Percentiles rank a stretch among this genome's conserved stretches.
Evolutionary conservation across 1,140 invertebrate genomes (phyloP).

Genomic region (Maniola jurtina): DNA sequence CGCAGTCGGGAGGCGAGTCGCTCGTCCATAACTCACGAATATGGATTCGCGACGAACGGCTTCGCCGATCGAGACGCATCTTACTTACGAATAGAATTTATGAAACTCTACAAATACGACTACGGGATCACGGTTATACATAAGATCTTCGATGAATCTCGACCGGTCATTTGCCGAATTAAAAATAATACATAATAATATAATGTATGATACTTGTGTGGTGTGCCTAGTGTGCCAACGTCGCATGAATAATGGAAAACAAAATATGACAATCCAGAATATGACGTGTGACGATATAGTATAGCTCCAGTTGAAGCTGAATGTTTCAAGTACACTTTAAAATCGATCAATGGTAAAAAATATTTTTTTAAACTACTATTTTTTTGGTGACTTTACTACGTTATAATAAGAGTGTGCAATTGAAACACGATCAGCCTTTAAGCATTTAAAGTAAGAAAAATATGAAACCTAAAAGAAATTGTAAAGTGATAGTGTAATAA

Average conservation of each 20-base stretch:
- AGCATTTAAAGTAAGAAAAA: conserved; percentile 12
- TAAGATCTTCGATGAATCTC: conserved; percentile 1
- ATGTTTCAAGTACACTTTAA: background rate
- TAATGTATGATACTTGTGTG: conserved; percentile 8
- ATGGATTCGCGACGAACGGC: conserved; percentile 33
- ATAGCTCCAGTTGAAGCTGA: background rate
- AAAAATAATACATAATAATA: conserved; percentile 8
- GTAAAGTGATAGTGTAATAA: conserved; percentile 7
- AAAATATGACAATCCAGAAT: conserved; percentile 12
- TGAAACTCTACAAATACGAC: background rate
- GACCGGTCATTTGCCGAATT: conserved; percentile 11
- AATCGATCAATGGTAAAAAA: background rate
- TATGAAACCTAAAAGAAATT: conserved; percentile 13
- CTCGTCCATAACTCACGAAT: conserved; percentile 48
- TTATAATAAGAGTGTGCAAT: background rate
- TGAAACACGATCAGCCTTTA: conserved; percentile 4
- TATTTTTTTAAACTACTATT: too few species aligned
- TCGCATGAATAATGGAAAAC: conserved; percentile 17
- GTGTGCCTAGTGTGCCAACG: conserved; percentile 15
- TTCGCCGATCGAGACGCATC: conserved; percentile 15
- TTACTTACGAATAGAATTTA: background rate
- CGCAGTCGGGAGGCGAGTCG: conserved; percentile 32
- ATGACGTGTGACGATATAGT: background rate
- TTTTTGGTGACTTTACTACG: too few species aligned
- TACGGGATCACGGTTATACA: background rate